Conservation (phyloP, 2,113 vertebrate species). For the Jaculus jaculus region DNA sequence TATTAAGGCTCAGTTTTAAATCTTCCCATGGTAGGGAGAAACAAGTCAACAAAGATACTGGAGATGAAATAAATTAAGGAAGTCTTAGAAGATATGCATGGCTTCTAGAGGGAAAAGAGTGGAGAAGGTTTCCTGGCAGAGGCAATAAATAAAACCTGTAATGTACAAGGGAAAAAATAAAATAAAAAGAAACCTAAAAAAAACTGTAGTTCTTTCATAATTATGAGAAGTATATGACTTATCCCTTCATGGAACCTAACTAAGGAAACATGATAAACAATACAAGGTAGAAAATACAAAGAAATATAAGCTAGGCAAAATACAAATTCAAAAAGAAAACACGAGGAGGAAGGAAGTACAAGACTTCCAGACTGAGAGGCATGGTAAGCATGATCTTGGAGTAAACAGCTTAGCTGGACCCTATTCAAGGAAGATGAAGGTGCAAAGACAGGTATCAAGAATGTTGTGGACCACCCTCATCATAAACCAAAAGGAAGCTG, state of each 20-base stretch:
- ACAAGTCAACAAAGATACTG: background rate
- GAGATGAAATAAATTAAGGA: background rate
- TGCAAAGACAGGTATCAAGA: background rate
- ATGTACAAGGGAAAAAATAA: no score
- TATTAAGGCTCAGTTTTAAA: background rate
- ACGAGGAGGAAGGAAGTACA: no score
- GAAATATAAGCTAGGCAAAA: background rate
- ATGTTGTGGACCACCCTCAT: background rate
- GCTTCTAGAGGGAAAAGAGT: slow-evolving; percentile 8
- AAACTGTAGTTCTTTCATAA: background rate
- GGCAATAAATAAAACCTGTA: background rate
- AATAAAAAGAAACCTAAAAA: no score
- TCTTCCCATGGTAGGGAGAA: background rate
- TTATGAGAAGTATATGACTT: background rate
- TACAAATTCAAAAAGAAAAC: background rate
- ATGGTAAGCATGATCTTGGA: background rate
- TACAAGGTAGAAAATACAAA: background rate
- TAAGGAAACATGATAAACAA: background rate
- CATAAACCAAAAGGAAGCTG: background rate
- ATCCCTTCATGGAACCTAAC: background rate
- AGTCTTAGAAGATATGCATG: background rate
- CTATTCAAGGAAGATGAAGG: background rate
- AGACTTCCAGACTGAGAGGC: background rate
- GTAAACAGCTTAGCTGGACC: background rate
- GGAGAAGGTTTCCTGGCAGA: background rate